Conservation (phyloP, 2,888 invertebrate species). For the Caprella mutica region DNA sequence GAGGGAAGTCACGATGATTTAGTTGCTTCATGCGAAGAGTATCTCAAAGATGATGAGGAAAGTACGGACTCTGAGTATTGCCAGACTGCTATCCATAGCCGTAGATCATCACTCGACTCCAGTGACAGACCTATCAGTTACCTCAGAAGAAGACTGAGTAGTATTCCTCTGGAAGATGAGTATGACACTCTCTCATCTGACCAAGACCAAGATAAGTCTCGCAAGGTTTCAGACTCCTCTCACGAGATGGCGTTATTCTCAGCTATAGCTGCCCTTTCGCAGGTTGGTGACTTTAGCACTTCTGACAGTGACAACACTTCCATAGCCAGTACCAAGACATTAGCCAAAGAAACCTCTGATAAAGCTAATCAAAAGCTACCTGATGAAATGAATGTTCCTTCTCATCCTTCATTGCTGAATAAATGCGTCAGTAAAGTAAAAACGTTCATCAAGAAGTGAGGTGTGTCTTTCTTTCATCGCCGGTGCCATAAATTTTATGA, state of each 20-base stretch:
- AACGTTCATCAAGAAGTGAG: slow-evolving; percentile 30
- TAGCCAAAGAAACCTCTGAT: neutral
- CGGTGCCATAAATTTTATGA: no score
- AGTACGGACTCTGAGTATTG: slow-evolving; percentile 1
- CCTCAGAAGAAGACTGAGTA: slow-evolving; percentile 23
- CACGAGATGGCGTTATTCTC: slow-evolving; percentile 8
- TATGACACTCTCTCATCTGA: slow-evolving; percentile 4
- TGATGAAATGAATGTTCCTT: slow-evolving; percentile 13
- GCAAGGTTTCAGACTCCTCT: neutral
- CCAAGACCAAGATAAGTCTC: neutral
- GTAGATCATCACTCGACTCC: neutral
- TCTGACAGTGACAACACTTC: neutral
- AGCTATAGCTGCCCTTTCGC: slow-evolving; percentile 5
- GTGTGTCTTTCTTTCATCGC: no score
- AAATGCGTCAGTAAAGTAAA: slow-evolving; percentile 30
- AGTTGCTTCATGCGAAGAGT: slow-evolving; percentile 29
- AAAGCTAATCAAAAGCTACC: neutral
- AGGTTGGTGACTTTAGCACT: neutral
- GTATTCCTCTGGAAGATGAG: slow-evolving; percentile 28
- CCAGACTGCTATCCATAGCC: slow-evolving; percentile 18
- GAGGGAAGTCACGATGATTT: slow-evolving; percentile 19
- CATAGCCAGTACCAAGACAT: neutral
- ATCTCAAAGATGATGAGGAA: slow-evolving; percentile 10
- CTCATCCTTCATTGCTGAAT: slow-evolving; percentile 20
- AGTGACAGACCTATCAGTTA: neutral